Conservation (phyloP, 2,888 invertebrate species). For the Geotrupes spiniger region DNA sequence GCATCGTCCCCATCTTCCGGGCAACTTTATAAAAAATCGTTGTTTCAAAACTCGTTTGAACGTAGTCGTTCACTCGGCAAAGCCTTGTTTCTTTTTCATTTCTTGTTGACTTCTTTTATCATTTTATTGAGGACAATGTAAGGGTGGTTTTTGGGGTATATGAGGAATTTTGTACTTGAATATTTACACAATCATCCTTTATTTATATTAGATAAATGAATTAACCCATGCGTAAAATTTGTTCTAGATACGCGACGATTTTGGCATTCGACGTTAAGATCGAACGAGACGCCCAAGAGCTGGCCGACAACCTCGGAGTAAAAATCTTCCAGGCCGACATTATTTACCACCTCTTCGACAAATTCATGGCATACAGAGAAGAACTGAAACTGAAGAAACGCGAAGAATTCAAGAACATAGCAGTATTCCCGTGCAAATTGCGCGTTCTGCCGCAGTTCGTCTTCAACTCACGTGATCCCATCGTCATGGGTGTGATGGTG, state of each 20-base stretch:
- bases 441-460: slow-evolving; percentile 81
- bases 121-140: too few relatives aligned
- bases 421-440: slow-evolving; percentile 98
- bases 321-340: slow-evolving; percentile 99
- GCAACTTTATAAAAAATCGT: too few relatives aligned
- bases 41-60: too few relatives aligned
- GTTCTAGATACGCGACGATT: slow-evolving; percentile 85
- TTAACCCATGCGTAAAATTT: too few relatives aligned
- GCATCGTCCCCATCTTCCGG: too few relatives aligned
- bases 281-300: slow-evolving; percentile 95
- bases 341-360: slow-evolving; percentile 99
- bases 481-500: slow-evolving; percentile 92
- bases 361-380: slow-evolving; percentile 89
- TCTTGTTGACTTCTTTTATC: too few relatives aligned
- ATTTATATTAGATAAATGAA: too few relatives aligned
- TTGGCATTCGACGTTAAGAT: slow-evolving; percentile 99
- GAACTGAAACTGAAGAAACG: slow-evolving; percentile 87
- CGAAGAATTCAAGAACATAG: slow-evolving; percentile 93
- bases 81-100: too few relatives aligned
- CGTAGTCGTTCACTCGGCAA: too few relatives aligned
- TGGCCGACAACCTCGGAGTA: slow-evolving; percentile 91
- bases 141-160: too few relatives aligned
- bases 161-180: too few relatives aligned
- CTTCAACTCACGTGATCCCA: slow-evolving; percentile 98
- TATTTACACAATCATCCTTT: too few relatives aligned